Conservation (phyloP, 2,113 vertebrate species). For the Psettodes erumei region DNA sequence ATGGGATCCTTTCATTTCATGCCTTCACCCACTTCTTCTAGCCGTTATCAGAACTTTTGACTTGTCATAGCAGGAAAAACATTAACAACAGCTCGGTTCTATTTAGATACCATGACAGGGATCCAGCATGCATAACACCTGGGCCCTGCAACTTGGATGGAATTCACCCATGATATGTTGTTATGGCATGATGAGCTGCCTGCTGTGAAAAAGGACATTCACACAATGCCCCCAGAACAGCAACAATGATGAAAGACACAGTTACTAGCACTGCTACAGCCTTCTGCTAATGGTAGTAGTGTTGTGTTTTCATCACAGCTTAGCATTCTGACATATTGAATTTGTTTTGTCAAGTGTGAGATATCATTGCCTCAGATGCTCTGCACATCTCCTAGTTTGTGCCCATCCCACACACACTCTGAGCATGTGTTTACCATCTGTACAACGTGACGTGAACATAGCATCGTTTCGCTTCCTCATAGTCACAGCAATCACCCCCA, state of each 20-base stretch:
- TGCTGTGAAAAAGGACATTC: not conserved
- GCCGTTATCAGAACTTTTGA: not conserved
- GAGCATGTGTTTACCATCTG: not conserved
- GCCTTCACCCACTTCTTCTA: not conserved
- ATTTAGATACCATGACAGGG: no score
- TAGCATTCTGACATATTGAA: no score
- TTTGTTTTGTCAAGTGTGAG: no score
- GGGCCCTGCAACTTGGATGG: not conserved
- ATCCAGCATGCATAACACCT: not conserved
- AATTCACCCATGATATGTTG: not conserved
- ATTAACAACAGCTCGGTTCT: not conserved
- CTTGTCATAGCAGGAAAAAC: not conserved
- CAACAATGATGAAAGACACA: not conserved
- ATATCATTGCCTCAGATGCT: no score
- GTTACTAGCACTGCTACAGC: not conserved
- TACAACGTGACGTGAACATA: not conserved
- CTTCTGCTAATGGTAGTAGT: not conserved
- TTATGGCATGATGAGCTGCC: no score
- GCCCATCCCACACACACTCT: no score
- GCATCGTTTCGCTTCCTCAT: not conserved
- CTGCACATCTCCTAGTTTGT: not conserved
- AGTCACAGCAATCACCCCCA: not conserved
- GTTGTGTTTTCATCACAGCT: not conserved
- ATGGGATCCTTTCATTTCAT: not conserved
- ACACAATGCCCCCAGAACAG: no score